Evolutionary conservation across 1,140 invertebrate species (phyloP).

Genomic region (Geopemphigus sp.): DNA sequence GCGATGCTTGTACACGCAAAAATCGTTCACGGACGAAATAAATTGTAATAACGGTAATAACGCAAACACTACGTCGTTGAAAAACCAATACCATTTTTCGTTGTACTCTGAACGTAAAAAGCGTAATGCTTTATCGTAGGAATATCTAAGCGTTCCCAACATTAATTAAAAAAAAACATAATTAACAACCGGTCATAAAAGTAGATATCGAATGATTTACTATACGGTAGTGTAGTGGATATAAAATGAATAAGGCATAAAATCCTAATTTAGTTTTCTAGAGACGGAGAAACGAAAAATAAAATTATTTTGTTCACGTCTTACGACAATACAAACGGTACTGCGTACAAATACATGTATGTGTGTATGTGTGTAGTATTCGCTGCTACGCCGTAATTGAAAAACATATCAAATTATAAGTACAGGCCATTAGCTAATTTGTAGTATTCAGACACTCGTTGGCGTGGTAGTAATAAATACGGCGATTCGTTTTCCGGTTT

Average conservation of each 20-base stretch:
- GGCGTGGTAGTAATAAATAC: not conserved
- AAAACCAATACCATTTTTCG: too few species aligned
- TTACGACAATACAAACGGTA: not conserved
- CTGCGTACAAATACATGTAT: not conserved
- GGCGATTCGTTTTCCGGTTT: too few species aligned
- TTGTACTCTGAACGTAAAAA: not conserved
- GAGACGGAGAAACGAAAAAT: not conserved
- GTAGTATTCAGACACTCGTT: not conserved
- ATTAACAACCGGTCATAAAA: not conserved
- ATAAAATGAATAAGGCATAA: not conserved
- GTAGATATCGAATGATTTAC: not conserved
- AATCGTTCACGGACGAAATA: too few species aligned
- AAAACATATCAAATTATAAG: constrained; percentile 28
- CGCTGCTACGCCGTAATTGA: constrained; percentile 3
- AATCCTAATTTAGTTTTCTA: constrained; percentile 16
- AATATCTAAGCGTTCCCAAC: too few species aligned
- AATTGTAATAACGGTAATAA: too few species aligned
- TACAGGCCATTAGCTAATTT: constrained; percentile 26
- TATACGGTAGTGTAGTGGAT: not conserved
- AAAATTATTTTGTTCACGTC: constrained; percentile 13
- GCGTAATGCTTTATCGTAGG: too few species aligned
- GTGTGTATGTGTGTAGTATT: not conserved
- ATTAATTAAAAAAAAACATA: not conserved
- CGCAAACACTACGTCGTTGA: too few species aligned
- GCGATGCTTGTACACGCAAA: too few species aligned